Percentiles rank a stretch among this genome's conserved stretches.
Evolutionary conservation across 2,797 vertebrate genomes (phyloP).

Genomic region (Centroberyx gerrardi): DNA sequence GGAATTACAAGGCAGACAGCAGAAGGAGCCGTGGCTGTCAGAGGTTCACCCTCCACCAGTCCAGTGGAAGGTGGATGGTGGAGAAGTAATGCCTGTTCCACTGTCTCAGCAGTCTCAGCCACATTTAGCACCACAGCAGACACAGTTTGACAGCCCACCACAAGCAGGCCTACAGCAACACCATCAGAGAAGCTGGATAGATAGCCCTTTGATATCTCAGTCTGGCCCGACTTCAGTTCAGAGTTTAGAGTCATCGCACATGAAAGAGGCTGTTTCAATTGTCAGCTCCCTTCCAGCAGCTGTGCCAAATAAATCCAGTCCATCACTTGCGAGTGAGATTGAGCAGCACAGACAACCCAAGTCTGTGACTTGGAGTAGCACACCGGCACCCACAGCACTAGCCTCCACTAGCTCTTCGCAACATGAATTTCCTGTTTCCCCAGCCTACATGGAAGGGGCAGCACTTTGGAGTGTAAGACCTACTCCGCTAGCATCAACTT

Average conservation of each 20-base stretch:
- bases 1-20: constrained; percentile 64
- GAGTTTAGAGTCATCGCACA: constrained; percentile 58
- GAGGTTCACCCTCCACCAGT: constrained; percentile 66
- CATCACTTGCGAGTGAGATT: constrained; percentile 53
- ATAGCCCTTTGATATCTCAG: constrained; percentile 58
- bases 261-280: constrained; percentile 58
- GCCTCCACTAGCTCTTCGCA: constrained; percentile 66
- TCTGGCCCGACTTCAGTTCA: constrained; percentile 53
- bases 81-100: constrained; percentile 72
- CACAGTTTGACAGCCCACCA: constrained; percentile 45
- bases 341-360: constrained; percentile 69
- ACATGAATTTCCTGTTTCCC: constrained; percentile 56
- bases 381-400: constrained; percentile 53
- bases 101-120: constrained; percentile 61
- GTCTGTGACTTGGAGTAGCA: constrained; percentile 63
- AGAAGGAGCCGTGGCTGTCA: constrained; percentile 63
- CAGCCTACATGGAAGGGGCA: constrained; percentile 72
- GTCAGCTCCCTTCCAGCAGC: constrained; percentile 44
- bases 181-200: constrained; percentile 71
- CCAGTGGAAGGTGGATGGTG: constrained; percentile 80
- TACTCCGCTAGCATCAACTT: constrained; percentile 49
- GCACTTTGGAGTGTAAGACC: constrained; percentile 77
- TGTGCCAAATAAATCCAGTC: constrained; percentile 65
- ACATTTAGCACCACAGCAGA: constrained; percentile 48
- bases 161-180: constrained; percentile 60